These are phyloP conservation scores for Manis javanica DNA, from an alignment of 2,797 vertebrate species.

Conservation along the genomic window DNA sequence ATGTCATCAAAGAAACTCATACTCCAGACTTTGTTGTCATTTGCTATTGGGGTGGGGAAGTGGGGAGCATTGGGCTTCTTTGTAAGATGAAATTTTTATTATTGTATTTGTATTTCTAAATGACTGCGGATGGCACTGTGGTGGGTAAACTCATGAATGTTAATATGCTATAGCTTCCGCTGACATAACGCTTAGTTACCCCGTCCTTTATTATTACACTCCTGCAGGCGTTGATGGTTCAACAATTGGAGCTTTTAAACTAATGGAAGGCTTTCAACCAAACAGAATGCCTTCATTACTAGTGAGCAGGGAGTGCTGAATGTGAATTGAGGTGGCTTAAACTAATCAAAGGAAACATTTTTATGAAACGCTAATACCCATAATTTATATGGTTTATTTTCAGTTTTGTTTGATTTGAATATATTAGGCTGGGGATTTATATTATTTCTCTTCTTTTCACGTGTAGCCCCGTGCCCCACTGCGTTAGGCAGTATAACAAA, in stretches of 20 bases:
- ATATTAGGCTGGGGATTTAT: constrained; percentile 54
- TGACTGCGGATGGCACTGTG: constrained; percentile 35
- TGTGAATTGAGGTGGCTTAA: constrained; percentile 71
- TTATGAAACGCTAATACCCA: constrained; percentile 65
- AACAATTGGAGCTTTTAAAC: constrained; percentile 80
- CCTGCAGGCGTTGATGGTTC: constrained; percentile 65
- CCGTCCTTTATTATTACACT: constrained; percentile 60
- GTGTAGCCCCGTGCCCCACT: not conserved
- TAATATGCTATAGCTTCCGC: constrained; percentile 61
- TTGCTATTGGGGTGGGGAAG: not conserved
- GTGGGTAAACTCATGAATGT: constrained; percentile 73
- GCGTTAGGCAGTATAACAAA: not conserved
- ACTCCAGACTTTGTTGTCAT: constrained; percentile 10
- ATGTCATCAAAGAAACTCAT: constrained; percentile 45
- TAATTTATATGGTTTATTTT: constrained; percentile 76
- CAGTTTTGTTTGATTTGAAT: constrained; percentile 68
- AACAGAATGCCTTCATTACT: constrained; percentile 71
- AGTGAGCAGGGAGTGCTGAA: constrained; percentile 50
- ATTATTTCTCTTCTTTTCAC: constrained; percentile 37
- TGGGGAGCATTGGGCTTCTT: constrained; percentile 50
- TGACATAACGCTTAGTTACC: constrained; percentile 71
- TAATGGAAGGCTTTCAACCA: constrained; percentile 77
- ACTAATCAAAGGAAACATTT: constrained; percentile 67
- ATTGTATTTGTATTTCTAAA: constrained; percentile 71
- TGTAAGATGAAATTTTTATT: constrained; percentile 67